Evolutionary conservation across 2,113 vertebrate genomes (phyloP).

Genomic region (Scatophagus argus): DNA sequence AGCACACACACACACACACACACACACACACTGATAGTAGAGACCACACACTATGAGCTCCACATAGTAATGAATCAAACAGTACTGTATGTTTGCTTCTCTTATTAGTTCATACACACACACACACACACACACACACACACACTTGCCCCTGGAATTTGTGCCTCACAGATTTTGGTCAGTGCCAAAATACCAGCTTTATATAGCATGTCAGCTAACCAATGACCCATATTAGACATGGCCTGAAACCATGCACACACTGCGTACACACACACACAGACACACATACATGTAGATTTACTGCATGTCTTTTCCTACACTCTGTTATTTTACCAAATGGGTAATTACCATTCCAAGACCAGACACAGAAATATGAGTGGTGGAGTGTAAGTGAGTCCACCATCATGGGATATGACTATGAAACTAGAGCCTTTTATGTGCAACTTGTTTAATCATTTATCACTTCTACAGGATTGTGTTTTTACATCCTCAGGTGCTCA

Average conservation of each 20-base stretch:
- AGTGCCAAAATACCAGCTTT: constrained; percentile 61
- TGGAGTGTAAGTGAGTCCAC: neutral
- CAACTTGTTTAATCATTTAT: neutral
- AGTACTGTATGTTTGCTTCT: constrained; percentile 39
- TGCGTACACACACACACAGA: constrained; percentile 5
- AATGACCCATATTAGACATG: constrained; percentile 58
- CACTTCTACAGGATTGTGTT: neutral
- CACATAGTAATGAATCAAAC: constrained; percentile 25
- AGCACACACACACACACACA: constrained; percentile 45
- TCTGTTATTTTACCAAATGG: constrained; percentile 45
- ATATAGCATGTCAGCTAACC: constrained; percentile 55
- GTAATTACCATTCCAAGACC: constrained; percentile 23
- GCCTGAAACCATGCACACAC: constrained; percentile 38
- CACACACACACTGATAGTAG: constrained; percentile 50
- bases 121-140: constrained; percentile 9
- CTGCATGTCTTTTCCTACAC: constrained; percentile 9
- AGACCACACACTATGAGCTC: constrained; percentile 45
- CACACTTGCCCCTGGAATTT: constrained; percentile 47
- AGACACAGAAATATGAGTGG: neutral
- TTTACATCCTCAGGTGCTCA: neutral
- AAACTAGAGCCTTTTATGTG: neutral
- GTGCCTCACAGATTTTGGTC: constrained; percentile 51
- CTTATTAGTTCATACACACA: constrained; percentile 23
- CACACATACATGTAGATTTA: constrained; percentile 27
- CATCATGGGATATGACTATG: neutral